Evolutionary conservation across 2,797 vertebrate genomes (phyloP), one percentile per base, ranked within the genome.

Genomic region (Xiphophorus birchmanni): DNA sequence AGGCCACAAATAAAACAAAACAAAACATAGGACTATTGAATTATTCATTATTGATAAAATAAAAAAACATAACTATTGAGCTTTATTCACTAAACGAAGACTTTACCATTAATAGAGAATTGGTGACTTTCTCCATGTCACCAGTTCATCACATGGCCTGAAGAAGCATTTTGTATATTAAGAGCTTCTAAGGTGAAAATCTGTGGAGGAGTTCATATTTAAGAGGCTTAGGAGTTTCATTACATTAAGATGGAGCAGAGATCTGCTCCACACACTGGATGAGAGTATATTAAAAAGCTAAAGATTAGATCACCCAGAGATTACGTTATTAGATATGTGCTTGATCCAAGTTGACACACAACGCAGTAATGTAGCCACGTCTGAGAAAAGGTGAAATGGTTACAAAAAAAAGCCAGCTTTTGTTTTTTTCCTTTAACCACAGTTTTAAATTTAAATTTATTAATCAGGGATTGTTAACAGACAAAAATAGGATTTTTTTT

Each of bases 291-390:
- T 69, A 69, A 69, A 69, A 44, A 69, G 37, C 65, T 12, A 69
- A 42, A 69, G 65, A 69, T 42, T 69, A 69, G 65, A 69, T 69
- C 65, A 69, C 21, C 40, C 32, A 54, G 73, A 52, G 50, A 52
- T 50, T 40, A 52, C 26, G 65, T 13, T 69, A 42, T 69, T 42
- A 26, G 10, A 44, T 42, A 26, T 42, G 65, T 69, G 21, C 65
- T 42, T 69, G 21, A 69, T 42, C 40, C 65, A 42, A 69, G 65
- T 23, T 40, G 12, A 11, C 23, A 42, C 37, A 69, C 37, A 23
- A 26, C 40, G 5, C 10, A 12, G 9, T n/a, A 6, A 42, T 6
- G 35, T 69, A 12, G 23, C 40, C 37, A 1, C 23, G 5, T 42
- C 40, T 42, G 1, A 69, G 21, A 6, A 65, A 44, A 42, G 21